Percentiles rank a stretch among this genome's conserved stretches.
Conservation (phyloP, 2,113 vertebrate species). For the Cyprinodon tularosa region DNA sequence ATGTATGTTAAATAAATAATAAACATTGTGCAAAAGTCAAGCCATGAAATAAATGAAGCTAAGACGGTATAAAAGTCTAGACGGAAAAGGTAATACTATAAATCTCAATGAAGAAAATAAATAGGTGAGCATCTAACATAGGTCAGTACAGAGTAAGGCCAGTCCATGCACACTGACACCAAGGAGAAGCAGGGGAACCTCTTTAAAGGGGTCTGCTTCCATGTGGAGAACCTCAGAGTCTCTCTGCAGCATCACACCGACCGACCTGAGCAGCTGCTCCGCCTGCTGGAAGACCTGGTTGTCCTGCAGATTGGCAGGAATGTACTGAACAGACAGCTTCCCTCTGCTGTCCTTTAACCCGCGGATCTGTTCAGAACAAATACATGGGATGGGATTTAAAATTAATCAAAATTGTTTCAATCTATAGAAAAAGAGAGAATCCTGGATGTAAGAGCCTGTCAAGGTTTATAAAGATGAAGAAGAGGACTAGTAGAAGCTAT, state of each 20-base stretch:
- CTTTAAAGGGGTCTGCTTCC: constrained; percentile 41
- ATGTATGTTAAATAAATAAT: background rate
- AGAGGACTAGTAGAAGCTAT: background rate
- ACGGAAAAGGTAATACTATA: background rate
- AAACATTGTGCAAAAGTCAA: background rate
- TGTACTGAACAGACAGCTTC: constrained; percentile 59
- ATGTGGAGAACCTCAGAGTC: constrained; percentile 68
- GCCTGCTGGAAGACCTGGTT: constrained; percentile 71
- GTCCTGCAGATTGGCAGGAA: constrained; percentile 73
- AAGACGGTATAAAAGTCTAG: background rate
- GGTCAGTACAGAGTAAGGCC: constrained; percentile 62
- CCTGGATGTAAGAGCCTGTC: background rate
- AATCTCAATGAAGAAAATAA: background rate
- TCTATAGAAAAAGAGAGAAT: background rate
- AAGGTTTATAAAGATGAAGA: background rate
- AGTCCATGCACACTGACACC: constrained; percentile 82
- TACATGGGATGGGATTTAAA: background rate
- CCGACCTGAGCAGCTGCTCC: constrained; percentile 79
- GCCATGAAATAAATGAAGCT: background rate
- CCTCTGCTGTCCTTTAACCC: constrained; percentile 60
- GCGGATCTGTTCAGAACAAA: constrained; percentile 71
- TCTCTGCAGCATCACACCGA: constrained; percentile 75
- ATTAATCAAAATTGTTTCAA: background rate
- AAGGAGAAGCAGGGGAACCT: constrained; percentile 75
- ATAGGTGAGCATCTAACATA: background rate